phyloP scores from a whole-genome alignment of 2,888 invertebrate genomes.

The Cyaniris semiargus region DNA sequence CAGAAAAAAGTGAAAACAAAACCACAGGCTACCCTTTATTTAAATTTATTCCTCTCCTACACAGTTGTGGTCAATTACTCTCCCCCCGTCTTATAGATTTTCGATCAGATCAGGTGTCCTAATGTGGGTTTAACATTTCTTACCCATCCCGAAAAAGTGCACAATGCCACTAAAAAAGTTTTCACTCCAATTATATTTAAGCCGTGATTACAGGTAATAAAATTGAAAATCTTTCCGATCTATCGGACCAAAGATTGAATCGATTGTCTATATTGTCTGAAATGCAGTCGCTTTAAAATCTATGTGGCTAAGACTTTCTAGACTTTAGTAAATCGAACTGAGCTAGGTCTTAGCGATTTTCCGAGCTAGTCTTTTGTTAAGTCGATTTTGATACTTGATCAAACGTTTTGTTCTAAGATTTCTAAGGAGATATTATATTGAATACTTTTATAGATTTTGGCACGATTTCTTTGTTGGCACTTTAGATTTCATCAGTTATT shows the following conservation, averaged over 20 bases:
- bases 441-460: not conserved
- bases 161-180: not conserved
- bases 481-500: not conserved
- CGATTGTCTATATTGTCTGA: constrained; percentile 3
- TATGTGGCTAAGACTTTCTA: not conserved
- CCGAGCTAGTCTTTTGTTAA: constrained; percentile 16
- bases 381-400: constrained; percentile 25
- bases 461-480: not conserved
- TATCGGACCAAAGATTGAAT: not conserved
- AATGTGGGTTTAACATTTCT: not conserved
- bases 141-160: not conserved
- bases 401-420: constrained; percentile 19
- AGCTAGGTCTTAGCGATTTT: constrained; percentile 14
- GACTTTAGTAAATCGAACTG: constrained; percentile 11
- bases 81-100: not conserved
- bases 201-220: not conserved
- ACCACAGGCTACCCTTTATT: no score
- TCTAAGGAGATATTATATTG: not conserved
- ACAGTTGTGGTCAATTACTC: not conserved
- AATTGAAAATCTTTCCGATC: not conserved
- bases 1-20: not conserved
- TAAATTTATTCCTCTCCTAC: not conserved
- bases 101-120: no score
- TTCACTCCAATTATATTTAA: not conserved
- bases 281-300: constrained; percentile 10